phyloP scores from a whole-genome alignment of 1,140 invertebrate species.

The Papilio glaucus region DNA sequence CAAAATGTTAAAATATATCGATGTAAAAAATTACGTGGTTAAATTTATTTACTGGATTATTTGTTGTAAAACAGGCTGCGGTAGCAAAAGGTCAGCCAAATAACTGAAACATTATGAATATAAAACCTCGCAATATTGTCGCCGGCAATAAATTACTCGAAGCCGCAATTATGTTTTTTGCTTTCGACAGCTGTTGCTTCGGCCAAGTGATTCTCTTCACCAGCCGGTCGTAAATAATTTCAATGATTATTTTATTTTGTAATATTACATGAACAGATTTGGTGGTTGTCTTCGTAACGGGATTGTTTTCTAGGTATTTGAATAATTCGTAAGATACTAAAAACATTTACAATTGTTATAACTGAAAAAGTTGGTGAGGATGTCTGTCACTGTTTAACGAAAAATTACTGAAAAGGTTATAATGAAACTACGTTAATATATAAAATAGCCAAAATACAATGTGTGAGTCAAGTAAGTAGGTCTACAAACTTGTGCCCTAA shows the following conservation, averaged over 20 bases:
- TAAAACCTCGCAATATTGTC: conserved; percentile 26
- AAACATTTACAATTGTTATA: too few relatives aligned
- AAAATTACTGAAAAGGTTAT: too few relatives aligned
- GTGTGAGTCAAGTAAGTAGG: too few relatives aligned
- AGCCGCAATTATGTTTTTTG: conserved; percentile 25
- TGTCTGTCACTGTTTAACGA: too few relatives aligned
- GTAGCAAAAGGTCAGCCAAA: conserved; percentile 13
- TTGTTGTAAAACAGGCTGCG: conserved; percentile 1
- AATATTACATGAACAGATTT: not conserved
- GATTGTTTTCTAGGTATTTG: too few relatives aligned
- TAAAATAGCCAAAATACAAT: too few relatives aligned
- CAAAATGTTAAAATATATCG: not conserved
- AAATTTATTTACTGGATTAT: not conserved
- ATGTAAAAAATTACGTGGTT: not conserved
- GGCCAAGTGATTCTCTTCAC: conserved; percentile 5
- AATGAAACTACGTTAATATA: too few relatives aligned
- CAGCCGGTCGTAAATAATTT: conserved; percentile 7
- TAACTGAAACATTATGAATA: conserved; percentile 21
- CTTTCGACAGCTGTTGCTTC: conserved; percentile 24
- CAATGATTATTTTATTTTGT: not conserved
- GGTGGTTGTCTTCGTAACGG: not conserved
- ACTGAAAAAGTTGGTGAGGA: too few relatives aligned
- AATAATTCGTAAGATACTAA: too few relatives aligned
- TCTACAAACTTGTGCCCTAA: too few relatives aligned
- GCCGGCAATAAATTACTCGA: conserved; percentile 16